Evolutionary conservation across 2,888 invertebrate genomes (phyloP).

Genomic region (Endotricha flammealis): DNA sequence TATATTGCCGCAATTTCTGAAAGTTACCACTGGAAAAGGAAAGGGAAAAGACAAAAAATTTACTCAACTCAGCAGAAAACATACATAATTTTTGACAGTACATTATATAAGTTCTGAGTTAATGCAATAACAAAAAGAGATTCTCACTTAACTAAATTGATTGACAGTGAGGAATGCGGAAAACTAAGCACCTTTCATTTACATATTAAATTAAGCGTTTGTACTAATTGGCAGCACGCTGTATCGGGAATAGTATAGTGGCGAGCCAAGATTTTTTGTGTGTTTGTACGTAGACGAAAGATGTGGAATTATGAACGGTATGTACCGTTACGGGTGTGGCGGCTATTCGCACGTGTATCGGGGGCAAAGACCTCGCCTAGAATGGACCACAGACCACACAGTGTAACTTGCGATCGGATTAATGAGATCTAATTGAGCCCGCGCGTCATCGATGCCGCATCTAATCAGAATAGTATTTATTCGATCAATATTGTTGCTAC

Average conservation of each 20-base stretch:
- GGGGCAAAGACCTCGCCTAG: conserved; percentile 48
- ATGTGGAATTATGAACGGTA: conserved; percentile 39
- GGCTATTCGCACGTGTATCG: conserved; percentile 49
- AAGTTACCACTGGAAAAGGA: too few relatives aligned
- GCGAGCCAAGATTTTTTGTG: conserved; percentile 5
- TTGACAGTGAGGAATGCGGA: background rate
- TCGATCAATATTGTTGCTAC: background rate
- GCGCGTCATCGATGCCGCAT: conserved; percentile 3
- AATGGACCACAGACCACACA: conserved; percentile 30
- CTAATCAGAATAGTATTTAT: conserved; percentile 2
- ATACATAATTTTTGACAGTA: too few relatives aligned
- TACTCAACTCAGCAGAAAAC: too few relatives aligned
- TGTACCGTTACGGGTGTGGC: conserved; percentile 58
- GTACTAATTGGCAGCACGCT: conserved; percentile 3
- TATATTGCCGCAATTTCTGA: too few relatives aligned
- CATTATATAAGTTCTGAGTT: too few relatives aligned
- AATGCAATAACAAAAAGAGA: too few relatives aligned
- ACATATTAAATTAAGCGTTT: conserved; percentile 1
- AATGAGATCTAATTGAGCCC: conserved; percentile 7
- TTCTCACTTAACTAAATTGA: too few relatives aligned
- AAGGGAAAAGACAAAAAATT: too few relatives aligned
- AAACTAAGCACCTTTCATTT: background rate
- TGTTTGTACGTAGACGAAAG: conserved; percentile 22
- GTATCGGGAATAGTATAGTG: background rate
- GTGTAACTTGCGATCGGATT: conserved; percentile 4